phyloP scores from a whole-genome alignment of 2,888 invertebrate genomes.

The Megalurothrips usitatus region DNA sequence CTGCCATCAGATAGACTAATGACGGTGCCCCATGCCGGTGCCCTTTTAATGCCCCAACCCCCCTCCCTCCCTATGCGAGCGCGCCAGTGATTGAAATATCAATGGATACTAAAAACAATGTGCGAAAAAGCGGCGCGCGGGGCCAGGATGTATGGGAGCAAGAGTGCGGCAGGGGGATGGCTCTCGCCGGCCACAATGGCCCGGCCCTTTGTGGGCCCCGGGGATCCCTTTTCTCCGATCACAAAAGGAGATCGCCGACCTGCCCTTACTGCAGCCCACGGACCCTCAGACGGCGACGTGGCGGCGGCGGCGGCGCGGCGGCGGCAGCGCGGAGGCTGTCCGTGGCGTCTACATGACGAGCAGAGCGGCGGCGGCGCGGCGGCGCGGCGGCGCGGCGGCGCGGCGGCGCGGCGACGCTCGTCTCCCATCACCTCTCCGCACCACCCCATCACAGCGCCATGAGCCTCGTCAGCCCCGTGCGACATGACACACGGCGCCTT shows the following conservation, averaged over 20 bases:
- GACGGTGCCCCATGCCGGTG: neutral
- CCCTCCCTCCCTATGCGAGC: no score
- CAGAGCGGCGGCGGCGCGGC: neutral
- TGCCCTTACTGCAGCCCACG: neutral
- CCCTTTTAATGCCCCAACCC: neutral
- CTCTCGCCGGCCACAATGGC: neutral
- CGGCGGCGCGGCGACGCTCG: neutral
- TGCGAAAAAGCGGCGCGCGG: neutral
- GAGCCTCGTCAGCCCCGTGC: no score
- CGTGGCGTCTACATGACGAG: no score
- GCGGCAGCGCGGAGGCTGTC: neutral
- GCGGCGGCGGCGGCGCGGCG: neutral
- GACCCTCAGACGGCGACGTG: neutral
- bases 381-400: neutral
- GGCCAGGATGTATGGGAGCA: no score
- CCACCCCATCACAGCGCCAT: no score
- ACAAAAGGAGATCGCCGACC: slow-evolving; percentile 10
- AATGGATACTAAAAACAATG: slow-evolving; percentile 21
- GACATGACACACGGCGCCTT: no score
- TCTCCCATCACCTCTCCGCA: no score
- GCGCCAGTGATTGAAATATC: slow-evolving; percentile 13
- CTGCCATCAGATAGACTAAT: neutral
- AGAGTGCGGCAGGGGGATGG: neutral
- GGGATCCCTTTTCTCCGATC: neutral
- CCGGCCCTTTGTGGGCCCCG: neutral